These are phyloP conservation scores for Saccopteryx leptura DNA, from an alignment of 2,113 vertebrate species.

Conservation along the genomic window DNA sequence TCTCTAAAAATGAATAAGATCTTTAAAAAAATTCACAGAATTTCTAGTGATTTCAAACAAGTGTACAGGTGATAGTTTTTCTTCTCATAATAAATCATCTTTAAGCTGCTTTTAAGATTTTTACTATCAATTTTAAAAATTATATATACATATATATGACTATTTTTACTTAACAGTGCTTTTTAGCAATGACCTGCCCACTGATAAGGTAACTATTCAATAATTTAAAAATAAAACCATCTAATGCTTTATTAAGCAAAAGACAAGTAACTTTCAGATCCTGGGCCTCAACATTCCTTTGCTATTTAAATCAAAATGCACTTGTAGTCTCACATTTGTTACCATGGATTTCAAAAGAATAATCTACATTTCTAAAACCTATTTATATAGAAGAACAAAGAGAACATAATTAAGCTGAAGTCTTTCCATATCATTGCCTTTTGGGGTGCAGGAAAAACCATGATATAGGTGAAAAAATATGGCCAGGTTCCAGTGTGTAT, in stretches of 20 bases:
- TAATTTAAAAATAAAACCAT: constrained; percentile 14
- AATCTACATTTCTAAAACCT: constrained; percentile 72
- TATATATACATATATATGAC: background rate
- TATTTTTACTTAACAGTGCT: constrained; percentile 3
- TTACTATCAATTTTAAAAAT: constrained; percentile 33
- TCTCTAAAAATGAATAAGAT: too few relatives aligned
- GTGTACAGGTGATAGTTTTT: background rate
- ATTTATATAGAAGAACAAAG: constrained; percentile 70
- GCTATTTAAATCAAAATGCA: constrained; percentile 72
- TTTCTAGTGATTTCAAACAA: constrained; percentile 31
- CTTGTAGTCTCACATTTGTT: constrained; percentile 57
- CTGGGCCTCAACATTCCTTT: constrained; percentile 53
- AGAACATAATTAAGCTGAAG: constrained; percentile 64
- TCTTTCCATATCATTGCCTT: constrained; percentile 64
- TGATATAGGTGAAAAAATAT: background rate
- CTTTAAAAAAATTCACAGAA: background rate
- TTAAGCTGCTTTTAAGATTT: background rate
- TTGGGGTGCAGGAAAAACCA: constrained; percentile 28
- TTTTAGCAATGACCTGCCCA: constrained; percentile 41
- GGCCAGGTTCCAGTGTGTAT: constrained; percentile 24
- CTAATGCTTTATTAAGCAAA: constrained; percentile 49
- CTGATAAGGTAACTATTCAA: constrained; percentile 14
- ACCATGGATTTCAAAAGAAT: constrained; percentile 78
- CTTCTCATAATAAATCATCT: constrained; percentile 34
- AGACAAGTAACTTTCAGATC: constrained; percentile 55